Percentiles rank a stretch among this genome's conserved stretches.
Evolutionary conservation across 2,797 vertebrate genomes (phyloP).

Genomic region (Ctenopoma kingsleyae): DNA sequence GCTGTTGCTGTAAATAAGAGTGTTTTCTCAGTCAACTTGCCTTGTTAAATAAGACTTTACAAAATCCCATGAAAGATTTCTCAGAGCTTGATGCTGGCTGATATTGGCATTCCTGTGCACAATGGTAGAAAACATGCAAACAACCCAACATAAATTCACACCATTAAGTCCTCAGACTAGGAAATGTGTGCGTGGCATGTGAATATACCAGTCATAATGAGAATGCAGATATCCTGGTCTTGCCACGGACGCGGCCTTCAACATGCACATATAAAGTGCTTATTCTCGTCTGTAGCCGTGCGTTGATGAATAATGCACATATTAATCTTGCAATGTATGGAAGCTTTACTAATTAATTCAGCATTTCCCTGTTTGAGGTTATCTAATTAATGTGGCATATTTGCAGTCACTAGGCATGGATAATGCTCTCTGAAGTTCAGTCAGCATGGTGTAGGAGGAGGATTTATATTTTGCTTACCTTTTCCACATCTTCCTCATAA

Average conservation of each 20-base stretch:
- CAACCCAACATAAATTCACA: constrained; percentile 61
- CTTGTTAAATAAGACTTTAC: constrained; percentile 67
- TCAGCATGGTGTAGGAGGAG: constrained; percentile 9
- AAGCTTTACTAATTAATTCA: constrained; percentile 54
- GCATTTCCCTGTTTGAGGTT: constrained; percentile 47
- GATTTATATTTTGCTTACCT: constrained; percentile 19
- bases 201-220: constrained; percentile 56
- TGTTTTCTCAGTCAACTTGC: constrained; percentile 55
- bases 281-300: constrained; percentile 43
- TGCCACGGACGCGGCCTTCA: constrained; percentile 40
- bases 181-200: constrained; percentile 56
- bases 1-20: constrained; percentile 54
- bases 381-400: constrained; percentile 63
- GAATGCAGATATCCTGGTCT: constrained; percentile 53
- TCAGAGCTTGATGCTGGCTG: constrained; percentile 45
- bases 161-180: constrained; percentile 47
- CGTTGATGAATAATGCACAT: constrained; percentile 77
- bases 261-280: constrained; percentile 56
- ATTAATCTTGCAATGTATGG: constrained; percentile 64
- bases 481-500: constrained; percentile 3
- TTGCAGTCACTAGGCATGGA: constrained; percentile 36
- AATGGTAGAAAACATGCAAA: constrained; percentile 51
- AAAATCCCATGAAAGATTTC: constrained; percentile 61
- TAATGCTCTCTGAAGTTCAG: constrained; percentile 30
- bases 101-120: constrained; percentile 52